These are phyloP conservation scores for Asobara japonica DNA, from an alignment of 1,140 invertebrate species.

Conservation along the genomic window DNA sequence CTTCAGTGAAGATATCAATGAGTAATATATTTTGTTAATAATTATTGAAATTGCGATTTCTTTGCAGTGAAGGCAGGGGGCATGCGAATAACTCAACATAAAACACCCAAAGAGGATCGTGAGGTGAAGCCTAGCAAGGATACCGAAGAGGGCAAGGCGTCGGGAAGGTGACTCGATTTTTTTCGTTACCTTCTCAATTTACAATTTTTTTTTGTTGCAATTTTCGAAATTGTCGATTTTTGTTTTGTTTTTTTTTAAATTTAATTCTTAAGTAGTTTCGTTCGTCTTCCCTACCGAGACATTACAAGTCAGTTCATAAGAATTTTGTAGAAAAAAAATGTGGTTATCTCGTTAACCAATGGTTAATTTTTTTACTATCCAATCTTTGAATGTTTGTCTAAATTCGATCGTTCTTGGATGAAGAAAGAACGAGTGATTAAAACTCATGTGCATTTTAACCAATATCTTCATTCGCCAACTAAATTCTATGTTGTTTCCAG, in stretches of 20 bases:
- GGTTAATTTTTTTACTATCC: too few relatives aligned
- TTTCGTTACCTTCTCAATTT: slow-evolving; percentile 6
- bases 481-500: slow-evolving; percentile 59
- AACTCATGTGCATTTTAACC: not conserved
- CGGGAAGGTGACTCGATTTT: slow-evolving; percentile 51
- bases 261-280: too few relatives aligned
- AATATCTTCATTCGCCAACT: slow-evolving; percentile 32
- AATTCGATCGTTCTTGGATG: too few relatives aligned
- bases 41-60: slow-evolving; percentile 20
- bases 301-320: too few relatives aligned
- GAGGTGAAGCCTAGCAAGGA: slow-evolving; percentile 66
- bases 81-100: slow-evolving; percentile 91
- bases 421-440: not conserved
- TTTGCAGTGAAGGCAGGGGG: slow-evolving; percentile 87
- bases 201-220: slow-evolving; percentile 13
- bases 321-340: too few relatives aligned
- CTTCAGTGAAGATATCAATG: too few relatives aligned
- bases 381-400: too few relatives aligned
- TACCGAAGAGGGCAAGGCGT: slow-evolving; percentile 58
- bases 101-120: slow-evolving; percentile 73
- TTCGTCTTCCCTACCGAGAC: too few relatives aligned
- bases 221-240: not conserved
- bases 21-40: slow-evolving; percentile 20
- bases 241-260: too few relatives aligned
- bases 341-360: too few relatives aligned